Conservation (phyloP, 2,888 invertebrate genomes). For the Cerceris ruficornis region DNA sequence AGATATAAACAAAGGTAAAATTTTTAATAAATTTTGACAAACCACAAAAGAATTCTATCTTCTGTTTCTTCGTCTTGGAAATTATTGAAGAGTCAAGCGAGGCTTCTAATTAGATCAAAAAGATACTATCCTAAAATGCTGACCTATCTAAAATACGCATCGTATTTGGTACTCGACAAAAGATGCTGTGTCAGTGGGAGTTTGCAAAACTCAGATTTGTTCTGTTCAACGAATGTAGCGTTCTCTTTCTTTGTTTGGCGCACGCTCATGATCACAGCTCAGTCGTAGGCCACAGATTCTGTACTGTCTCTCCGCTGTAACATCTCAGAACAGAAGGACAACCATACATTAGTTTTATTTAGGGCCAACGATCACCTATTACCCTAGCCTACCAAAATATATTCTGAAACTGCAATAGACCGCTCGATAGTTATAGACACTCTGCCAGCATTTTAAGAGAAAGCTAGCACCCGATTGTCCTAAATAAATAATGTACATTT, state of each 20-base stretch:
- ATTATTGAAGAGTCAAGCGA: constrained; percentile 37
- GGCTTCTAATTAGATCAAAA: constrained; percentile 73
- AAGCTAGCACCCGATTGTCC: constrained; percentile 68
- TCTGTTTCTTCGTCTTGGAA: neutral
- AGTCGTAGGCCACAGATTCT: constrained; percentile 82
- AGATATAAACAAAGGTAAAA: too few species aligned
- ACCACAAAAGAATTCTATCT: too few species aligned
- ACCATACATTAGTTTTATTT: constrained; percentile 82
- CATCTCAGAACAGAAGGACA: constrained; percentile 84
- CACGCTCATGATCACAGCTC: constrained; percentile 81
- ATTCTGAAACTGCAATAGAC: constrained; percentile 66
- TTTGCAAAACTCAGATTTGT: constrained; percentile 80
- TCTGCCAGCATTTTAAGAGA: constrained; percentile 65
- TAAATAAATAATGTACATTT: constrained; percentile 62
- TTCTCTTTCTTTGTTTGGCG: constrained; percentile 81
- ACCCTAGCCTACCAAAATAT: constrained; percentile 74
- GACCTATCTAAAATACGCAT: constrained; percentile 80
- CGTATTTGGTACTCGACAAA: constrained; percentile 77
- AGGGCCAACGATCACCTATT: constrained; percentile 74
- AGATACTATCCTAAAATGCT: constrained; percentile 80
- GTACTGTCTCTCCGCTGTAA: constrained; percentile 82
- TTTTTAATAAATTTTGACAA: too few species aligned
- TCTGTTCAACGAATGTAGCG: constrained; percentile 80
- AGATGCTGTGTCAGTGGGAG: constrained; percentile 77
- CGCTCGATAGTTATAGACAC: constrained; percentile 63